Evolutionary conservation across 2,113 vertebrate species (phyloP).

Genomic region (Illadopsis cleaveri): DNA sequence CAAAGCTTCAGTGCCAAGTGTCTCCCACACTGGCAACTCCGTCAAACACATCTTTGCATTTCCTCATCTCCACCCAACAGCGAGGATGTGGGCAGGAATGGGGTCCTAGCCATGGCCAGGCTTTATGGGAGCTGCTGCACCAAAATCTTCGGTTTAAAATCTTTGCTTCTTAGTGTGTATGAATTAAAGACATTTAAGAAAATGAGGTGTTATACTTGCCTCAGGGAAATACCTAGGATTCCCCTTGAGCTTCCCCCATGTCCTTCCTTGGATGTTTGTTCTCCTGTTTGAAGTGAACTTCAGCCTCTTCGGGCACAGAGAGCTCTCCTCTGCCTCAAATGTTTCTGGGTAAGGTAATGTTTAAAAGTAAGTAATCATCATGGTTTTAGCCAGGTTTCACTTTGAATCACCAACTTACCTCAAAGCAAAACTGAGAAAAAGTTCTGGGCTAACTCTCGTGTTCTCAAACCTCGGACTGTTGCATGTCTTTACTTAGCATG

Average conservation of each 20-base stretch:
- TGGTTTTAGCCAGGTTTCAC: constrained; percentile 17
- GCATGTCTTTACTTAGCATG: background rate
- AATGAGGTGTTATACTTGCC: background rate
- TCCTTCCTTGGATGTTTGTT: background rate
- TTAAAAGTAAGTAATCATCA: background rate
- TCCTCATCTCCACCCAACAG: background rate
- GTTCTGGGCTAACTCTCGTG: background rate
- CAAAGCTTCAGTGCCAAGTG: background rate
- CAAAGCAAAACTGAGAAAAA: constrained; percentile 46
- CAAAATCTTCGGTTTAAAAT: background rate
- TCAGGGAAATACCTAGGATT: background rate
- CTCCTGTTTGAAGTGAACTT: background rate
- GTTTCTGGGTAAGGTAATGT: background rate
- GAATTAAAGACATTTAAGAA: background rate
- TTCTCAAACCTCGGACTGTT: background rate
- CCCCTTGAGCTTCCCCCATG: background rate
- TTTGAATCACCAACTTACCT: constrained; percentile 36
- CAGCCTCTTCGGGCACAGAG: background rate
- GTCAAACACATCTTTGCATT: fast-evolving
- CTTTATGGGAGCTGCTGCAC: background rate
- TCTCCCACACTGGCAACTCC: background rate
- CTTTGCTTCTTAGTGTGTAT: background rate
- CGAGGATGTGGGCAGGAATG: background rate
- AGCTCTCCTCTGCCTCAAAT: background rate
- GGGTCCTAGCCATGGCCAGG: fast-evolving